A percentile compares a stretch with the other conserved stretches of the same genome.
Evolutionary conservation across 2,888 invertebrate genomes (phyloP).

Genomic region (Hesperia comma): DNA sequence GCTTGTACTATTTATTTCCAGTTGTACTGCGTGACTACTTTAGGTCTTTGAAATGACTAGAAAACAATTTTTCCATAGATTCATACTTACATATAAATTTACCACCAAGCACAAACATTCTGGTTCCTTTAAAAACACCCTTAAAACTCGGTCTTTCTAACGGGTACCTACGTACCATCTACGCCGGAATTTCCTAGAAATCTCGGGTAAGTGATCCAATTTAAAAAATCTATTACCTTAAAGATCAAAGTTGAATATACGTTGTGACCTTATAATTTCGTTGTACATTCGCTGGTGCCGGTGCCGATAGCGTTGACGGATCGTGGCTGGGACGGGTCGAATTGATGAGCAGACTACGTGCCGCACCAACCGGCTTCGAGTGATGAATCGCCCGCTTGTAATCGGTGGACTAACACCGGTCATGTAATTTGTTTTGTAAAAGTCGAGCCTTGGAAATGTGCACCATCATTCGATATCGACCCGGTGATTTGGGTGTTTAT

Average conservation of each 20-base stretch:
- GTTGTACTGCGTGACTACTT: too few species aligned
- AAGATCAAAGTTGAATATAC: conserved; percentile 20
- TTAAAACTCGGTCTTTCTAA: background rate
- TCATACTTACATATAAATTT: too few species aligned
- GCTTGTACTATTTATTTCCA: too few species aligned
- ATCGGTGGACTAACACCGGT: conserved; percentile 76
- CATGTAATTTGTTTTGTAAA: conserved; percentile 71
- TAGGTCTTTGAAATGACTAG: too few species aligned
- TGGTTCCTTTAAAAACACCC: too few species aligned
- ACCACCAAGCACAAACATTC: too few species aligned
- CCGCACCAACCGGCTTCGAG: conserved; percentile 61
- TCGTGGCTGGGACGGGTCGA: conserved; percentile 67
- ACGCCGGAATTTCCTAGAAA: background rate
- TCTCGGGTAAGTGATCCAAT: background rate
- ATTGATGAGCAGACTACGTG: conserved; percentile 79
- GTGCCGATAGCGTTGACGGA: conserved; percentile 76
- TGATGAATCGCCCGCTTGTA: conserved; percentile 80
- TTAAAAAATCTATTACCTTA: background rate
- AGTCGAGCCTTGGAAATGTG: conserved; percentile 61
- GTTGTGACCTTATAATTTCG: conserved; percentile 22
- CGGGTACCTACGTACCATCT: background rate
- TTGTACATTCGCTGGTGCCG: conserved; percentile 41
- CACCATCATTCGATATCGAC: conserved; percentile 63
- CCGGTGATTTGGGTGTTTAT: conserved; percentile 4
- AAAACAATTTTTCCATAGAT: too few species aligned